Conservation (phyloP, 2,113 vertebrate genomes). For the Eurypyga helias region DNA sequence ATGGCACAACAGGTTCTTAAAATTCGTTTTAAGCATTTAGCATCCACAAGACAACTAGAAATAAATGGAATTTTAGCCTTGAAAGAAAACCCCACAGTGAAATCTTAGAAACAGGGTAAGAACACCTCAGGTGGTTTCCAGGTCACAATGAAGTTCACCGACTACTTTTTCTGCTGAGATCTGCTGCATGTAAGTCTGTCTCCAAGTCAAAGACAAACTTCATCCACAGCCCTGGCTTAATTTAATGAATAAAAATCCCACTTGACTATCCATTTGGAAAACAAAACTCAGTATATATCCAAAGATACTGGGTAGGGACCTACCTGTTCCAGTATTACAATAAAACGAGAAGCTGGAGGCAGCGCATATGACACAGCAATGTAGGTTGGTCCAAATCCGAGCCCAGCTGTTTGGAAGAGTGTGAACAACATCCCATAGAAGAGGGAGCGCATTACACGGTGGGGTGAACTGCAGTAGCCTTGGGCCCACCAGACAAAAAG, state of each 20-base stretch:
- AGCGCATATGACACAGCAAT: conserved; percentile 82
- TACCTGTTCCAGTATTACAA: conserved; percentile 93
- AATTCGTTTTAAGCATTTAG: background rate
- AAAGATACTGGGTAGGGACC: background rate
- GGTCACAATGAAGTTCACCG: background rate
- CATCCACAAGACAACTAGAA: background rate
- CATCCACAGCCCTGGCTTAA: background rate
- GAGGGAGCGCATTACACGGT: conserved; percentile 67
- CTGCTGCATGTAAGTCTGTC: background rate
- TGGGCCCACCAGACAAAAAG: conserved; percentile 87
- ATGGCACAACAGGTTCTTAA: background rate
- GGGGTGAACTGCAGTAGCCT: conserved; percentile 74
- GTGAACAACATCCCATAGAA: conserved; percentile 79
- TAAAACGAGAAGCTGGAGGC: conserved; percentile 89
- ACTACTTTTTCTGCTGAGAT: background rate
- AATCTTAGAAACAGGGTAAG: background rate
- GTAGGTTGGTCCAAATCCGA: conserved; percentile 87
- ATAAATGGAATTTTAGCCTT: background rate
- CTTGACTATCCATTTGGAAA: background rate
- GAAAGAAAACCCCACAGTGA: background rate
- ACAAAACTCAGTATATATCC: background rate
- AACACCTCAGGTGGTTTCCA: background rate
- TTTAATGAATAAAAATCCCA: background rate
- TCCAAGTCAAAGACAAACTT: background rate
- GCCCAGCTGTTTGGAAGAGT: conserved; percentile 82